phyloP scores from a whole-genome alignment of 2,113 vertebrate genomes.

The Lucifuga dentata region DNA sequence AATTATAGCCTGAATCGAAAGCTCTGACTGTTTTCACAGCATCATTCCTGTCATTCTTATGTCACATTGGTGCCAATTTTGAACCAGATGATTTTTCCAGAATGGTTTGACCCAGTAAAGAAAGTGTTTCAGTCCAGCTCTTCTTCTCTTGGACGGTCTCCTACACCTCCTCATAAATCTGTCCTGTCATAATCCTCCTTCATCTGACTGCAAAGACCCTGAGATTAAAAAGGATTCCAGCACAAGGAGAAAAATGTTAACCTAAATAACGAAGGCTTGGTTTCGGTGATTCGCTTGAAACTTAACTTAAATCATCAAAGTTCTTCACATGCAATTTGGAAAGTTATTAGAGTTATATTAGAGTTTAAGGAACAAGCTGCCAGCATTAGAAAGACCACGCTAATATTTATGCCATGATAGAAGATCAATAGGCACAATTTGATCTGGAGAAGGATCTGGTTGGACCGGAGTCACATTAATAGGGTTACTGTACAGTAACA shows the following conservation, averaged over 20 bases:
- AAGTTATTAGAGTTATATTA: too few species aligned
- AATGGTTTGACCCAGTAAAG: slow-evolving; percentile 24
- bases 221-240: slow-evolving; percentile 27
- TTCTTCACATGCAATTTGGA: too few species aligned
- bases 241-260: neutral
- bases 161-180: slow-evolving; percentile 54
- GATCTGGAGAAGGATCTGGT: too few species aligned
- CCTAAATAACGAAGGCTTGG: slow-evolving; percentile 69
- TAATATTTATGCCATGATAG: too few species aligned
- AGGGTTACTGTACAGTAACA: too few species aligned
- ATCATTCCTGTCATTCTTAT: slow-evolving; percentile 6
- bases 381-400: too few species aligned
- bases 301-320: slow-evolving; percentile 38
- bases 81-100: slow-evolving; percentile 36
- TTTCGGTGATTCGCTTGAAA: slow-evolving; percentile 60
- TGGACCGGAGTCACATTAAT: too few species aligned
- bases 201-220: slow-evolving; percentile 37
- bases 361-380: too few species aligned
- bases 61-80: slow-evolving; percentile 6
- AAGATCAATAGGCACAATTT: too few species aligned
- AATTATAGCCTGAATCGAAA: slow-evolving; percentile 24
- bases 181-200: slow-evolving; percentile 55
- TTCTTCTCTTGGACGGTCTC: slow-evolving; percentile 17
- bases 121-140: neutral
- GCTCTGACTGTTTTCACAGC: slow-evolving; percentile 10